Evolutionary conservation across 2,888 invertebrate species (phyloP).

Genomic region (Hyalella azteca): DNA sequence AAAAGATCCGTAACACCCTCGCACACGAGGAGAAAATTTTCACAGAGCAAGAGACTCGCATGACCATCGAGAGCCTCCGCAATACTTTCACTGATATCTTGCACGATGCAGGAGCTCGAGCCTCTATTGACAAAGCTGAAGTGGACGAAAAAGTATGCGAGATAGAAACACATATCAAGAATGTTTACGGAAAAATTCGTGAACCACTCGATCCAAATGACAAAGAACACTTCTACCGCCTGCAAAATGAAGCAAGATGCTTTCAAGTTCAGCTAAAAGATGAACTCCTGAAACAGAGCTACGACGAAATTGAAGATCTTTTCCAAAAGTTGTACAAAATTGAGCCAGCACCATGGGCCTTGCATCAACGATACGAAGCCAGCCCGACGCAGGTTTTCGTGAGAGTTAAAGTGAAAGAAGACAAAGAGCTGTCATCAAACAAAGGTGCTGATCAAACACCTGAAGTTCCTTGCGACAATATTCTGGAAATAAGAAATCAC

Average conservation of each 20-base stretch:
- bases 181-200: neutral
- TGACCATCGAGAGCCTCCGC: conserved; percentile 37
- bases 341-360: conserved; percentile 18
- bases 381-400: conserved; percentile 10
- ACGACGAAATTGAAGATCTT: neutral
- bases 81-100: conserved; percentile 32
- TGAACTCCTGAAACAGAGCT: neutral
- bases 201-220: conserved; percentile 6
- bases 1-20: conserved; percentile 42
- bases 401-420: conserved; percentile 4
- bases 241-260: conserved; percentile 12
- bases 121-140: neutral
- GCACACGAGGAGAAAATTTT: conserved; percentile 46
- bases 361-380: conserved; percentile 16
- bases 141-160: conserved; percentile 24
- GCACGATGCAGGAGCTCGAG: conserved; percentile 37
- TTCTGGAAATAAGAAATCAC: conserved; percentile 39
- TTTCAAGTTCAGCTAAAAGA: conserved; percentile 26
- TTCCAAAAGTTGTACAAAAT: conserved; percentile 17
- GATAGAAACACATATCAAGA: neutral
- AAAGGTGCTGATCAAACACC: neutral
- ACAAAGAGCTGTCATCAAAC: neutral
- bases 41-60: conserved; percentile 23
- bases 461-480: conserved; percentile 30
- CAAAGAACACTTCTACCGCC: neutral